Evolutionary conservation across 2,888 invertebrate species (phyloP), one percentile per base, ranked within the genome.

Genomic region (Lasioglossum lativentre): DNA sequence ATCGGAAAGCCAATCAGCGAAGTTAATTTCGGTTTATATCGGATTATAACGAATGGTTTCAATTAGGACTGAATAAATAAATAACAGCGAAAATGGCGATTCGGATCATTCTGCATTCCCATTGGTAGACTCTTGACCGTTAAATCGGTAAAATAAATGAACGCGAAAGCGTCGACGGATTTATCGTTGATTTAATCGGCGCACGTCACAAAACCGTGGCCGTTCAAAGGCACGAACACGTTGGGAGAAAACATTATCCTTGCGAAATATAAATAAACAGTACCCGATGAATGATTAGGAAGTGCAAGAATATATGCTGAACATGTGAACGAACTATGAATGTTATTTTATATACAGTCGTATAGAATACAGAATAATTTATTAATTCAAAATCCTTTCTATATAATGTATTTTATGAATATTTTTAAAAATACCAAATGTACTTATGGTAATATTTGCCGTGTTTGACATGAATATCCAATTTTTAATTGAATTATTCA

Each of bases 181-280:
- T 77, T 75, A 42, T 77, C 73, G 34, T 23, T 34, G 73, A 76
- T 82, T 71, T 47, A 47, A 78, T 71, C 70, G 63, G 27, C 47
- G 40, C 70, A 10, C 34, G 63, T 74, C 70, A 34, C 23, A 19
- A 74, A 80, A 42, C 38, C 40, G 45, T 34, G 42, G 19, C 38
- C 16, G 27, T 45, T 72, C 56, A 63, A 72, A 27, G 23, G 63
- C 47, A 19, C 52, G 47, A 71, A 52, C 45, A 38, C 19, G 56
- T 40, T 45, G 27, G 38, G 23, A 68, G 10, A 45, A 71, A 38
- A n/a, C 40, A 72, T 70, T 74, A 77, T 52, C 59, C 30, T 45
- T 19, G 30, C 19, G 42, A 77, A 75, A 77, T 81, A 78, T 56
- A 63, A 84, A 81, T 74, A 70, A 77, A 56, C 81, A 38, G 30